Percentiles rank a stretch among this genome's conserved stretches.
Evolutionary conservation across 2,797 vertebrate genomes (phyloP).

Genomic region (Pempheris klunzingeri): DNA sequence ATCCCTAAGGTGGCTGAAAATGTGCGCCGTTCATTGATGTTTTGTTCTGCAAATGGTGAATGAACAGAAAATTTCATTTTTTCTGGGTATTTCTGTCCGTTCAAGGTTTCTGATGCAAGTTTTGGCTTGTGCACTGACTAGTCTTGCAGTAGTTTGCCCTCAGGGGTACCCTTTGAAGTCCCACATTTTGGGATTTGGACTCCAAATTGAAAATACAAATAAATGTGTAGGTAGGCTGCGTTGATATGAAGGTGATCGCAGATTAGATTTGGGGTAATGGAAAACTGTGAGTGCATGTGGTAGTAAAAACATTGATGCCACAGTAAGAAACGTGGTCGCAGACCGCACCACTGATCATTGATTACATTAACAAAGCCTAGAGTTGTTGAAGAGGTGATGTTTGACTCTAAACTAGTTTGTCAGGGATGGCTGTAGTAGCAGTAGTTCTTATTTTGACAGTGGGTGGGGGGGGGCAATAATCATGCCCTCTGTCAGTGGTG

Average conservation of each 20-base stretch:
- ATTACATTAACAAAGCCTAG: not conserved
- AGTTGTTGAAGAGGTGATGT: conserved; percentile 17
- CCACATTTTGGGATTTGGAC: not conserved
- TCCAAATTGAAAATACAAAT: conserved; percentile 12
- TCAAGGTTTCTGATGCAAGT: conserved; percentile 42
- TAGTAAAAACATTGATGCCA: not conserved
- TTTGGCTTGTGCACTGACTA: conserved; percentile 41
- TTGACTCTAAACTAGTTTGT: conserved; percentile 23
- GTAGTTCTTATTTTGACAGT: conserved; percentile 21
- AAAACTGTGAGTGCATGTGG: not conserved
- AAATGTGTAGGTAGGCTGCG: not conserved
- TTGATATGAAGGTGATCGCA: not conserved
- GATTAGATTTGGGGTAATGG: not conserved
- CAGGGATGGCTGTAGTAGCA: conserved; percentile 10
- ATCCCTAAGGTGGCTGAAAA: not conserved
- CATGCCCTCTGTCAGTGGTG: conserved; percentile 12
- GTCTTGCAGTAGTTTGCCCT: conserved; percentile 43
- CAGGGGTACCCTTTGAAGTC: conserved; percentile 37
- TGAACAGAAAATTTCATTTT: not conserved
- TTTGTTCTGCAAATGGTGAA: not conserved
- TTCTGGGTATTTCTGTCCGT: conserved; percentile 2
- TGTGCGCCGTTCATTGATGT: not conserved
- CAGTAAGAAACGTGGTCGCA: not conserved
- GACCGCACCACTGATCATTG: conserved; percentile 1
- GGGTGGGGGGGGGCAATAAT: conserved; percentile 2